Evolutionary conservation across 2,797 vertebrate species (phyloP).

Genomic region (Onychomys arenicola): DNA sequence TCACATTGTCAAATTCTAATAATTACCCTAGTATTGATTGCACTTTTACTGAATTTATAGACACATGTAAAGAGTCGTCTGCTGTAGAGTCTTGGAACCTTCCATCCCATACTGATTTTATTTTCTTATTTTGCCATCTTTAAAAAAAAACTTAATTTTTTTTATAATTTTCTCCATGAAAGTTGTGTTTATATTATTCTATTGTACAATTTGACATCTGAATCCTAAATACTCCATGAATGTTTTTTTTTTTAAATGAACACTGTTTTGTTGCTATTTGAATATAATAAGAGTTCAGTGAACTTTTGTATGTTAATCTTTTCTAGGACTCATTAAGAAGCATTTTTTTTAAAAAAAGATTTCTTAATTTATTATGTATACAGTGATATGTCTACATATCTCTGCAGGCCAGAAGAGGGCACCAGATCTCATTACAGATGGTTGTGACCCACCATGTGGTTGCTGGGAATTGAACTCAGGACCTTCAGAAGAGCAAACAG

Average conservation of each 20-base stretch:
- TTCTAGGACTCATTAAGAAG: neutral
- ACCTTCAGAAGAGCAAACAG: too few species aligned
- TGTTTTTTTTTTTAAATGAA: slow-evolving; percentile 21
- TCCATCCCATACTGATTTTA: neutral
- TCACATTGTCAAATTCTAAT: slow-evolving; percentile 39
- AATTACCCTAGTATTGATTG: slow-evolving; percentile 7
- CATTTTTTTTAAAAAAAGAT: too few species aligned
- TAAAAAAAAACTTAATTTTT: neutral
- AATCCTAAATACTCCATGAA: neutral
- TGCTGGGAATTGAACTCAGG: too few species aligned
- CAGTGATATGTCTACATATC: too few species aligned
- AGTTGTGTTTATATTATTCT: neutral
- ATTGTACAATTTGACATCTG: neutral
- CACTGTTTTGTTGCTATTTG: slow-evolving; percentile 9
- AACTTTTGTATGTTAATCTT: slow-evolving; percentile 8
- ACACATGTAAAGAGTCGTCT: slow-evolving; percentile 9
- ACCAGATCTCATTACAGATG: too few species aligned
- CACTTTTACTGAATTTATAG: neutral
- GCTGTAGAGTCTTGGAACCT: neutral
- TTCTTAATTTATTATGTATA: too few species aligned
- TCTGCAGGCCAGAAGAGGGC: too few species aligned
- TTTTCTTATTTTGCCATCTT: slow-evolving; percentile 10
- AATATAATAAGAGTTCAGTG: neutral
- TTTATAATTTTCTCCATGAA: slow-evolving; percentile 24
- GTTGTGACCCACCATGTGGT: too few species aligned